These are phyloP conservation scores for Cyprinus carpio DNA, from an alignment of 2,113 vertebrate genomes.

Conservation along the genomic window DNA sequence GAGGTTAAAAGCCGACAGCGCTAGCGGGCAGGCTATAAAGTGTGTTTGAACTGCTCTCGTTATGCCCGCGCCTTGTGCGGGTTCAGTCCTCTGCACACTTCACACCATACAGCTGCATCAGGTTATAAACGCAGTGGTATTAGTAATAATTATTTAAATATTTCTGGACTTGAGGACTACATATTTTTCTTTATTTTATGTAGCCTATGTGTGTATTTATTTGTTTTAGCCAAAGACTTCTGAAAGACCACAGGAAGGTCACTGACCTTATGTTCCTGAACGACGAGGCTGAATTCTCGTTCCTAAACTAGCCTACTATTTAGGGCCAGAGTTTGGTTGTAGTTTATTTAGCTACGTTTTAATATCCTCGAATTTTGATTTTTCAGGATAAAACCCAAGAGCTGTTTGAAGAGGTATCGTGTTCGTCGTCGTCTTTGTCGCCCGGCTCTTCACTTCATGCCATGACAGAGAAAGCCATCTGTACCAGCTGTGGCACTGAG, in stretches of 20 bases:
- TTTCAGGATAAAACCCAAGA: slow-evolving; percentile 75
- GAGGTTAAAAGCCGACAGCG: slow-evolving; percentile 56
- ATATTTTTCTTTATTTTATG: not conserved
- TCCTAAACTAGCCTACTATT: not conserved
- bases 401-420: slow-evolving; percentile 80
- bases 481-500: slow-evolving; percentile 88
- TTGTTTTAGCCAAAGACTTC: not conserved
- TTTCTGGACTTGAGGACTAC: not conserved
- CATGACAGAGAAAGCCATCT: slow-evolving; percentile 85
- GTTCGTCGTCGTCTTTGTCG: slow-evolving; percentile 76
- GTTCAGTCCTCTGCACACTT: not conserved
- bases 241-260: not conserved
- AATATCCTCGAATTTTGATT: not conserved
- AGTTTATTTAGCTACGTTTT: not conserved
- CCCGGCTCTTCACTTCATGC: slow-evolving; percentile 84
- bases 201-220: too few species aligned
- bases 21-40: slow-evolving; percentile 7
- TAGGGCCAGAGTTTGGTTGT: not conserved
- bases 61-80: slow-evolving; percentile 42
- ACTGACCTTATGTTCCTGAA: not conserved
- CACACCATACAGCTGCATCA: not conserved
- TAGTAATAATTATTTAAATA: not conserved
- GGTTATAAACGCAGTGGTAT: slow-evolving; percentile 4
- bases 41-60: slow-evolving; percentile 23
- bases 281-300: not conserved